Percentiles rank a stretch among this genome's conserved stretches.
Evolutionary conservation across 2,888 invertebrate species (phyloP).

Genomic region (Hydroisotoma schaefferi): DNA sequence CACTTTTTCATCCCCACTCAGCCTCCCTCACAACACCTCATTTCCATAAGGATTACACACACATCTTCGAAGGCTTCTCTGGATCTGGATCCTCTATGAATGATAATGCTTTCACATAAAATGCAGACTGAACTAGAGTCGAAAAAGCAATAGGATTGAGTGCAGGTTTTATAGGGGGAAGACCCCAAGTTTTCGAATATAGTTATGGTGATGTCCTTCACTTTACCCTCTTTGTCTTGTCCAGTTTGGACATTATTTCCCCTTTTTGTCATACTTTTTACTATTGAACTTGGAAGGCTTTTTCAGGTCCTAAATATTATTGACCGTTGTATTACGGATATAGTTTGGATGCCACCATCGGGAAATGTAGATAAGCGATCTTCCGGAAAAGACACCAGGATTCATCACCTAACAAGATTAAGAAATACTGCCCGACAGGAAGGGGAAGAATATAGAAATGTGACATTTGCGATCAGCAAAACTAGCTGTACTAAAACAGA

Average conservation of each 20-base stretch:
- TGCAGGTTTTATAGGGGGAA: conserved; percentile 9
- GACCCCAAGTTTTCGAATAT: not conserved
- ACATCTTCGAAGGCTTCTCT: not conserved
- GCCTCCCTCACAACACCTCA: conserved; percentile 5
- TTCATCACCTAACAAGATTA: conserved; percentile 47
- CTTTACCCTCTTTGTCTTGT: not conserved
- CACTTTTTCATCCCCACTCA: no score
- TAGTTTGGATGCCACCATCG: no score
- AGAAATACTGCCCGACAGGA: conserved; percentile 12
- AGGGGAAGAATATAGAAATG: not conserved
- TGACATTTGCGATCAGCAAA: conserved; percentile 4
- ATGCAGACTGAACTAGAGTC: conserved; percentile 19
- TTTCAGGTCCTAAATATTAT: not conserved
- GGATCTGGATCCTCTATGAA: conserved; percentile 5
- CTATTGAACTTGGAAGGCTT: not conserved
- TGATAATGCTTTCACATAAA: conserved; percentile 25
- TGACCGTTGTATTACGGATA: no score
- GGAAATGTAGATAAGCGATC: no score
- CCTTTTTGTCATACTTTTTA: conserved; percentile 2
- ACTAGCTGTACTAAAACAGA: not conserved
- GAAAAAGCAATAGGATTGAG: conserved; percentile 20
- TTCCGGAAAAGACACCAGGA: conserved; percentile 14
- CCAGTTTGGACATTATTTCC: conserved; percentile 4
- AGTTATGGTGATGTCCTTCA: conserved; percentile 1
- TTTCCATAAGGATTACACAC: conserved; percentile 9